phyloP scores from a whole-genome alignment of 2,113 vertebrate genomes.

The Ursus arctos region DNA sequence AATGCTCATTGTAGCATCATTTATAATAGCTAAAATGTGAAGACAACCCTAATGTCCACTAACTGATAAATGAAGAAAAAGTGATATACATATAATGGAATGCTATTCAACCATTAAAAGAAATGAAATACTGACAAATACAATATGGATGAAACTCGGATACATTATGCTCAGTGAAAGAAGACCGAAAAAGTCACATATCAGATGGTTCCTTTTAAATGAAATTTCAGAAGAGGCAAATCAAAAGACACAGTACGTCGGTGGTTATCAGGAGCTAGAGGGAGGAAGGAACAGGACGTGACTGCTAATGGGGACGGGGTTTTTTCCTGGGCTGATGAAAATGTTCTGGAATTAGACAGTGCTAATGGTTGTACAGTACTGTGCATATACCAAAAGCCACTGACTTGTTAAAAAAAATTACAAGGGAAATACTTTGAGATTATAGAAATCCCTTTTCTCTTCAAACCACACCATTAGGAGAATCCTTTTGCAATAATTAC shows the following conservation, averaged over 20 bases:
- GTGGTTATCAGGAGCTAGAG: neutral
- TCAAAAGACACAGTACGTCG: constrained; percentile 22
- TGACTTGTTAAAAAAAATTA: neutral
- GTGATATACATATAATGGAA: neutral
- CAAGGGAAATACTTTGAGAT: neutral
- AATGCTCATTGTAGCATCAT: neutral
- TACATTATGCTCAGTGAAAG: constrained; percentile 1
- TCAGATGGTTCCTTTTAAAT: neutral
- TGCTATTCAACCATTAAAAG: constrained; percentile 10
- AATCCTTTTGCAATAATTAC: neutral
- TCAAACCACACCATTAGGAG: neutral
- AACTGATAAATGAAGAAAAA: constrained; percentile 34
- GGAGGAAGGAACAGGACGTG: neutral
- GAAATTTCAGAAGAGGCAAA: constrained; percentile 15
- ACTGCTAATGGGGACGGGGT: neutral
- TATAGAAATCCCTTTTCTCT: neutral
- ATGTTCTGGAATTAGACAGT: neutral
- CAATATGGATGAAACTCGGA: neutral
- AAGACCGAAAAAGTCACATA: neutral
- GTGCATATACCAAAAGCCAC: neutral
- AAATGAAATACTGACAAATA: constrained; percentile 29
- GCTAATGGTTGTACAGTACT: neutral
- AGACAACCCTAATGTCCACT: neutral
- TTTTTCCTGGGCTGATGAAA: neutral
- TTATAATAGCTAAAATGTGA: constrained; percentile 2